A percentile compares a stretch with the other conserved stretches of the same genome.
Conservation (phyloP, 2,113 vertebrate genomes). For the Myotis davidii region DNA sequence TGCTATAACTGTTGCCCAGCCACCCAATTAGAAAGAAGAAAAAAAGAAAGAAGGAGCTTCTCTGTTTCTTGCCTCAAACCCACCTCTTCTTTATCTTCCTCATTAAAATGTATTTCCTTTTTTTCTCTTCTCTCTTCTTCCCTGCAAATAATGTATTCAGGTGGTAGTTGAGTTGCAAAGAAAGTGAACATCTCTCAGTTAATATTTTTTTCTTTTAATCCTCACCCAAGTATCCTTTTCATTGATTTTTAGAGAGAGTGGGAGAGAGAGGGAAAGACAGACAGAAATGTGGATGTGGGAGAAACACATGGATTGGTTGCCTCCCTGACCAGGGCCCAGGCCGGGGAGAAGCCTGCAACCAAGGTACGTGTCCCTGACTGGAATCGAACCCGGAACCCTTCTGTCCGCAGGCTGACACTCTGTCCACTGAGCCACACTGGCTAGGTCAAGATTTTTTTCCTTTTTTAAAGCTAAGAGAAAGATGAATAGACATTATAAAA, state of each 20-base stretch:
- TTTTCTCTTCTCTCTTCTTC: not conserved
- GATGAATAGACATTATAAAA: slow-evolving; percentile 28
- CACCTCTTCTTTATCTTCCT: slow-evolving; percentile 14
- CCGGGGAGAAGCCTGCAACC: too few relatives aligned
- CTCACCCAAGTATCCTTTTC: too few relatives aligned
- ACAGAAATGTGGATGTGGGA: too few relatives aligned
- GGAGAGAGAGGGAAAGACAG: too few relatives aligned
- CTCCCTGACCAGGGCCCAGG: too few relatives aligned
- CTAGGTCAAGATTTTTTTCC: not conserved
- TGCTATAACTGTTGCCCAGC: not conserved
- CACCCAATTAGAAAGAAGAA: not conserved
- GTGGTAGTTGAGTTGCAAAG: not conserved
- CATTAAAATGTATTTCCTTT: not conserved
- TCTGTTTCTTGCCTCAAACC: not conserved
- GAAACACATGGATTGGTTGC: too few relatives aligned
- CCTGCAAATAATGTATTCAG: not conserved
- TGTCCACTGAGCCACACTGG: too few relatives aligned
- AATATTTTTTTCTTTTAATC: not conserved
- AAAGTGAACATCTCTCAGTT: not conserved
- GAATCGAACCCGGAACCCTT: too few relatives aligned
- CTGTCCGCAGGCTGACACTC: too few relatives aligned
- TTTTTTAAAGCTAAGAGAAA: slow-evolving; percentile 43
- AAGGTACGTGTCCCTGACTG: too few relatives aligned
- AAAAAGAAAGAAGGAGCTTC: not conserved
- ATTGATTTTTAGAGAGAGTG: too few relatives aligned